Percentiles rank a stretch among this genome's conserved stretches.
phyloP scores from a whole-genome alignment of 53 echinoderm and acorn worm genomes.

The Luidia sarsii region DNA sequence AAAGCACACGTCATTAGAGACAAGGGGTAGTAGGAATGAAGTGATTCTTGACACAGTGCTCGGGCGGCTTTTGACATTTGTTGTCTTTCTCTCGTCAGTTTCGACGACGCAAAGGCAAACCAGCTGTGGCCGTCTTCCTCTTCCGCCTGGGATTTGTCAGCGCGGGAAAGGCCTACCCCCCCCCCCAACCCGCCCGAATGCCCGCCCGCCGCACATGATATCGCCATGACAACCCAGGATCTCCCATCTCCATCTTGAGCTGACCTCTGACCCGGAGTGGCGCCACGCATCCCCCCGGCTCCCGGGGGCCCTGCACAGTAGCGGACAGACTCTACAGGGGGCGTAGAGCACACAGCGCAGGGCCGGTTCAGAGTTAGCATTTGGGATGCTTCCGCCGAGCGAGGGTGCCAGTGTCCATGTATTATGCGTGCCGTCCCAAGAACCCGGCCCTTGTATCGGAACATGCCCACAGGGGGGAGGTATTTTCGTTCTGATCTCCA shows the following conservation, averaged over 20 bases:
- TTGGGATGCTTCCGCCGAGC: no score
- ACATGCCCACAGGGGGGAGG: conserved; percentile 27
- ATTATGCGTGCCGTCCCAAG: conserved; percentile 38
- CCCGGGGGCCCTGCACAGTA: neutral
- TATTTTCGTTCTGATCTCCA: conserved; percentile 27
- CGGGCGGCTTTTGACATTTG: conserved; percentile 35
- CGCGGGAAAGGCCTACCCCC: no score
- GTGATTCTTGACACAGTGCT: no score
- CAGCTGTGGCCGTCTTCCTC: conserved; percentile 22
- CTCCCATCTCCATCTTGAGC: conserved; percentile 44
- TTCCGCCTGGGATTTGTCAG: neutral
- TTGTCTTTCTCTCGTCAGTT: conserved; percentile 1
- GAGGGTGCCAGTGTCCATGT: conserved; percentile 42
- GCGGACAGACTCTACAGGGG: no score
- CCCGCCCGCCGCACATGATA: conserved; percentile 39
- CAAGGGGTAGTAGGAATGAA: no score
- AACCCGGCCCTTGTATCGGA: conserved; percentile 22
- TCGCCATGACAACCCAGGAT: conserved; percentile 44
- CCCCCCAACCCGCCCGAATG: neutral
- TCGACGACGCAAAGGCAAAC: conserved; percentile 13
- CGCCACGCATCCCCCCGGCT: conserved; percentile 32
- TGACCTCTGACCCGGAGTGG: conserved; percentile 34
- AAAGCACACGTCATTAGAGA: no score
- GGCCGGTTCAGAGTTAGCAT: no score
- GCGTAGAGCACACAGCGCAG: no score